phyloP scores from a whole-genome alignment of 1,140 invertebrate genomes.

The Panulirus ornatus region DNA sequence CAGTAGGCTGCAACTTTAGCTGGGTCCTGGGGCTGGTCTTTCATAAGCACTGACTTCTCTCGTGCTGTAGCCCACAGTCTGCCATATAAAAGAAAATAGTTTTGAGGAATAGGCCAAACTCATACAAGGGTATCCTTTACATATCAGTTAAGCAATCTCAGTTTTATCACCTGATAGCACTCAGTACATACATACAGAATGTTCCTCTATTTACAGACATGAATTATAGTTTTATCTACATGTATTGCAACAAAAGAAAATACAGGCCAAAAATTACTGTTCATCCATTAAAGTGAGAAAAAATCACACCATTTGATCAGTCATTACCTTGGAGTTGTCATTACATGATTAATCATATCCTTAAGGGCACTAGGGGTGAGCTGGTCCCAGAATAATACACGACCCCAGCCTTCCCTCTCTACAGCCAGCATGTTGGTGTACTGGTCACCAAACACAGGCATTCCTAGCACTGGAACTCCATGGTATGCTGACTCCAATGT shows the following conservation, averaged over 20 bases:
- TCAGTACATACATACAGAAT: too few species aligned
- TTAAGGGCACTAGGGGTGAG: background rate
- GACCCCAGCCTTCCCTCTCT: slow-evolving; percentile 81
- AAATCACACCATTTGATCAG: too few species aligned
- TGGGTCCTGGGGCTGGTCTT: slow-evolving; percentile 26
- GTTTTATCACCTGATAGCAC: too few species aligned
- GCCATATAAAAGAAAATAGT: too few species aligned
- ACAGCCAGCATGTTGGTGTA: slow-evolving; percentile 77
- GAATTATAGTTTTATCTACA: too few species aligned
- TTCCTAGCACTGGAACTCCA: slow-evolving; percentile 84
- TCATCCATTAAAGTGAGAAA: too few species aligned
- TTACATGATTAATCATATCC: background rate
- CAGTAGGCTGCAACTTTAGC: slow-evolving; percentile 77
- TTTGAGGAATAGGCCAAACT: too few species aligned
- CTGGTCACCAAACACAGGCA: slow-evolving; percentile 85
- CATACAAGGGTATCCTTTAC: too few species aligned
- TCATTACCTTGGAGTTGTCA: background rate
- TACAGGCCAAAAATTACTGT: too few species aligned
- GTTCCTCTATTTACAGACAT: too few species aligned
- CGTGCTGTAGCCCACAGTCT: slow-evolving; percentile 19
- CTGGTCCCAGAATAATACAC: slow-evolving; percentile 9
- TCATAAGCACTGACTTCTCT: slow-evolving; percentile 36
- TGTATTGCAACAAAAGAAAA: too few species aligned
- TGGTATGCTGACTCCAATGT: slow-evolving; percentile 85
- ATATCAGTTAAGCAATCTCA: too few species aligned